Evolutionary conservation across 2,888 invertebrate species (phyloP).

Genomic region (Phortica okadai): DNA sequence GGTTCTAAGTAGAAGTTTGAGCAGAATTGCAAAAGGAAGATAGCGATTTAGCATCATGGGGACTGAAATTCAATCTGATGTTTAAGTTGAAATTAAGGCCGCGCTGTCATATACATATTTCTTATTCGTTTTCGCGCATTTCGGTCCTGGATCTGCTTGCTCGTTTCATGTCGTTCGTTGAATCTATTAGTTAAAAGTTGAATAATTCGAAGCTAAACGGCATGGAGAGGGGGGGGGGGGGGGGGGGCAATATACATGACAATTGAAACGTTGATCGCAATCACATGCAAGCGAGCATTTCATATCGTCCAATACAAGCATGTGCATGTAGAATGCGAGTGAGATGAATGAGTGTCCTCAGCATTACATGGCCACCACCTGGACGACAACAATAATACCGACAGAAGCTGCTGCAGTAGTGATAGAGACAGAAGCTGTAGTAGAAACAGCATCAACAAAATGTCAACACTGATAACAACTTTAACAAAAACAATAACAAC

Average conservation of each 20-base stretch:
- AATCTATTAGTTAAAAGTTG: constrained; percentile 68
- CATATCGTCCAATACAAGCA: too few relatives aligned
- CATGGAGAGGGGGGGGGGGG: too few relatives aligned
- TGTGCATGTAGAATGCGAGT: constrained; percentile 46
- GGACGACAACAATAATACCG: constrained; percentile 53
- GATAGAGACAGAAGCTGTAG: too few relatives aligned
- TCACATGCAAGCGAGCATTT: too few relatives aligned
- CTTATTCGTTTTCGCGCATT: constrained; percentile 61
- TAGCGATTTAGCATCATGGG: too few relatives aligned
- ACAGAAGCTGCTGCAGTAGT: too few relatives aligned
- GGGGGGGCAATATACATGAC: too few relatives aligned
- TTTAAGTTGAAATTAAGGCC: neutral
- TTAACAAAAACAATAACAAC: too few relatives aligned
- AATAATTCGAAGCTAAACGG: neutral
- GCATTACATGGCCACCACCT: constrained; percentile 72
- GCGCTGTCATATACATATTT: constrained; percentile 42
- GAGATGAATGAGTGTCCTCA: constrained; percentile 70
- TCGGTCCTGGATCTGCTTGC: constrained; percentile 50
- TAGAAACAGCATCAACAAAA: constrained; percentile 10
- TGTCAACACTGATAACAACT: constrained; percentile 40
- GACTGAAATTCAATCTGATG: neutral
- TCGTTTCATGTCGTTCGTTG: constrained; percentile 63
- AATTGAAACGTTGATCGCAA: too few relatives aligned
- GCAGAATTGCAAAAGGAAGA: too few relatives aligned
- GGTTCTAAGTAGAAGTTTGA: neutral